phyloP scores from a whole-genome alignment of 2,113 vertebrate species.

The Panthera leo region DNA sequence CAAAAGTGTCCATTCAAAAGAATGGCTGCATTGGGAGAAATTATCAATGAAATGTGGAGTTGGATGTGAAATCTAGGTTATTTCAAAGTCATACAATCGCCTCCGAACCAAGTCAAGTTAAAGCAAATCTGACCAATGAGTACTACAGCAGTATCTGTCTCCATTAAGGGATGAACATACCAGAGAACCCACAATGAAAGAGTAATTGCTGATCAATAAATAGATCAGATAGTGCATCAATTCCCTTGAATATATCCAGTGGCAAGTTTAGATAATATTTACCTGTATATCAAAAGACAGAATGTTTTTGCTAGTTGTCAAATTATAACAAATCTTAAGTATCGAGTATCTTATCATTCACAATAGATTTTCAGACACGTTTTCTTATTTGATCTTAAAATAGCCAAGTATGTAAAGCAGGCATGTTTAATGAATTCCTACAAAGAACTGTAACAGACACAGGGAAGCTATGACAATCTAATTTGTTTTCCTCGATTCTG shows the following conservation, averaged over 20 bases:
- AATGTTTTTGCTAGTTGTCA: neutral
- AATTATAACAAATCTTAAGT: neutral
- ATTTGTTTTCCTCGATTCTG: neutral
- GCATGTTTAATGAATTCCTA: neutral
- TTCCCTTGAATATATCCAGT: neutral
- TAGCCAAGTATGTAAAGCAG: neutral
- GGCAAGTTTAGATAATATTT: neutral
- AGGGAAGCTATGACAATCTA: too few species aligned
- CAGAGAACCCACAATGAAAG: neutral
- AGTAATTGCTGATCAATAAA: neutral
- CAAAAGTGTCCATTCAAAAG: constrained; percentile 60
- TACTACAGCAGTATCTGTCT: neutral
- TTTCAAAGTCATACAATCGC: constrained; percentile 58
- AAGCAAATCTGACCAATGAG: neutral
- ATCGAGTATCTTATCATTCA: neutral
- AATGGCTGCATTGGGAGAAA: constrained; percentile 59
- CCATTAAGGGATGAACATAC: neutral
- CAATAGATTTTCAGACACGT: neutral
- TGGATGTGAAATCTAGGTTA: constrained; percentile 69
- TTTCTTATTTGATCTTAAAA: neutral
- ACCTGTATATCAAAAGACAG: neutral
- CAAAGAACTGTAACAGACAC: neutral
- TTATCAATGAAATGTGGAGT: constrained; percentile 61
- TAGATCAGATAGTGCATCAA: neutral
- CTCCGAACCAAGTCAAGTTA: constrained; percentile 38